phyloP scores from a whole-genome alignment of 1,140 invertebrate genomes.

The Xylocopa sonorina region DNA sequence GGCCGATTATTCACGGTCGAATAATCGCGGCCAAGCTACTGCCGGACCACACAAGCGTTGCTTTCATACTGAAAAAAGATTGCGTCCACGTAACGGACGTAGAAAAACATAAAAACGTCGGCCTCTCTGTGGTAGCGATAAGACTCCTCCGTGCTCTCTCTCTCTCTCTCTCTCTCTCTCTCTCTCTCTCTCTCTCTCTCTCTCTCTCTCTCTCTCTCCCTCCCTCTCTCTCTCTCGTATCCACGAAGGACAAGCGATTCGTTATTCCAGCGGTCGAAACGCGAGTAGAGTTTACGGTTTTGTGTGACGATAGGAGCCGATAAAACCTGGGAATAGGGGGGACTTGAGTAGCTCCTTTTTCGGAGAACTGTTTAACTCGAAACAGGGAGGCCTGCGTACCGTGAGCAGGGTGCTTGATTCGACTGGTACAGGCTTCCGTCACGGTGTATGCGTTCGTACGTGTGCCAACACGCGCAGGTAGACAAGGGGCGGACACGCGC shows the following conservation, averaged over 20 bases:
- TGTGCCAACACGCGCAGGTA: not conserved
- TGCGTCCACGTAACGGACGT: slow-evolving; percentile 38
- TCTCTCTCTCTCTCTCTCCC: too few species aligned
- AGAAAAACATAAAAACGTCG: slow-evolving; percentile 51
- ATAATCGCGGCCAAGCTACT: not conserved
- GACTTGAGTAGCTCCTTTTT: slow-evolving; percentile 51
- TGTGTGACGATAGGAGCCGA: slow-evolving; percentile 56
- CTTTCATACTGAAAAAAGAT: slow-evolving; percentile 34
- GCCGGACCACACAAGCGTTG: not conserved
- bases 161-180: not conserved
- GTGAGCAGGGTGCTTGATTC: not conserved
- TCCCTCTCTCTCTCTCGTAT: not conserved
- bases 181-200: not conserved
- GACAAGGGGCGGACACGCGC: not conserved
- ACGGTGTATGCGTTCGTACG: not conserved
- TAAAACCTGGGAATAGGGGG: slow-evolving; percentile 28
- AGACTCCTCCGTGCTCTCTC: not conserved
- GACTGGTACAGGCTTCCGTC: not conserved
- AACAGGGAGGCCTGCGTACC: slow-evolving; percentile 9
- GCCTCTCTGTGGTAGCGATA: slow-evolving; percentile 33
- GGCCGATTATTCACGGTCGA: slow-evolving; percentile 23
- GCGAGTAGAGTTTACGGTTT: slow-evolving; percentile 58
- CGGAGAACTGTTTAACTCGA: slow-evolving; percentile 53
- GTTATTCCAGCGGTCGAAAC: slow-evolving; percentile 58
- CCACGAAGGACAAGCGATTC: slow-evolving; percentile 53